Conservation (phyloP, 2,797 vertebrate genomes). For the Acridotheres tristis region DNA sequence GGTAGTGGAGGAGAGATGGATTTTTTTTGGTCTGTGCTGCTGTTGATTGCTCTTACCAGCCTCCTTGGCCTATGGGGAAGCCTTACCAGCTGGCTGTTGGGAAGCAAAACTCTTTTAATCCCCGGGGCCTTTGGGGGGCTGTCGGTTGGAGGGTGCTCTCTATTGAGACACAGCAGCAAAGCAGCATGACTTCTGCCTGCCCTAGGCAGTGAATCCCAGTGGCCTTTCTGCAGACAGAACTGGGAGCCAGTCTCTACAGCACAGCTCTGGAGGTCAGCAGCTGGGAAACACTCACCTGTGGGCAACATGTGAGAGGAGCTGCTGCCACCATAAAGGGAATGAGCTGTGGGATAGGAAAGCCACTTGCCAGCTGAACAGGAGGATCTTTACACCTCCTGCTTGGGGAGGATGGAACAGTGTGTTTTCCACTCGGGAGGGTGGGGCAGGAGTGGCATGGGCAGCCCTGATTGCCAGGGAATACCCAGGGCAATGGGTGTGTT, state of each 20-base stretch:
- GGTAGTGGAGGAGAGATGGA: neutral
- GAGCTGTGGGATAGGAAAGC: neutral
- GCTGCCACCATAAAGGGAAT: neutral
- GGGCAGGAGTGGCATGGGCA: neutral
- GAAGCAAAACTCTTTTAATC: neutral
- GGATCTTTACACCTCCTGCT: neutral
- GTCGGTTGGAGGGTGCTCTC: neutral
- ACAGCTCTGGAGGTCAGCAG: rapidly evolving
- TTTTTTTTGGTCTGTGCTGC: neutral
- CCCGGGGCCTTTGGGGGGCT: neutral
- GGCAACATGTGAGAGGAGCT: neutral
- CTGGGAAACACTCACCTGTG: neutral
- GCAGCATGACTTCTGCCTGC: neutral
- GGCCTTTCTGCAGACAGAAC: neutral
- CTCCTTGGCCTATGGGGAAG: neutral
- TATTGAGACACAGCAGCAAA: neutral
- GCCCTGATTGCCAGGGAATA: neutral
- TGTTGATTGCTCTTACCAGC: neutral
- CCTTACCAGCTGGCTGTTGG: neutral
- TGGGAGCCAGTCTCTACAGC: neutral
- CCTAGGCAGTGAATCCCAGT: neutral
- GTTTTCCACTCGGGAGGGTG: neutral
- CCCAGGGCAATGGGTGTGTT: neutral
- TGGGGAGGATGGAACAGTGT: neutral
- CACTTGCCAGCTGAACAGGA: neutral